Conservation (phyloP, 2,888 invertebrate species). For the Camponotus fellah region DNA sequence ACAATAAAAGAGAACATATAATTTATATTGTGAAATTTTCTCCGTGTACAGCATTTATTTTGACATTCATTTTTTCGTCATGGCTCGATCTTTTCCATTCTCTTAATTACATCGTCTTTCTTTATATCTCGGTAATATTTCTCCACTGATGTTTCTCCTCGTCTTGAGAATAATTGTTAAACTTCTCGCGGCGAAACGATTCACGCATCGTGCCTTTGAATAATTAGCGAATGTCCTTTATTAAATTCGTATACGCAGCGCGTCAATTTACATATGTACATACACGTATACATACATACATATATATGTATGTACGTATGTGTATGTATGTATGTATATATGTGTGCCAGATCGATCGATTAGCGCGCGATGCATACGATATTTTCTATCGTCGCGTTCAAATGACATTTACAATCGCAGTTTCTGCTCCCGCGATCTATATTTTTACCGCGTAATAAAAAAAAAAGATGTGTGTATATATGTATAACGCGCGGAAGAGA, state of each 20-base stretch:
- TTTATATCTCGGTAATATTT: background rate
- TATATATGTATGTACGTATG: background rate
- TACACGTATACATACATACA: background rate
- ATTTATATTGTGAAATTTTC: no score
- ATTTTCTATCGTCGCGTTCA: conserved; percentile 52
- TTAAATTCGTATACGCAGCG: conserved; percentile 39
- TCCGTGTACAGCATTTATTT: background rate
- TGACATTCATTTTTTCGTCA: background rate
- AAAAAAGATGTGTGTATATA: background rate
- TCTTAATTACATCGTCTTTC: background rate
- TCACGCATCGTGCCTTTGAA: conserved; percentile 70
- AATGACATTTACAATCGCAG: conserved; percentile 53
- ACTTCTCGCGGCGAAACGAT: conserved; percentile 57
- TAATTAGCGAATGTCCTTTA: conserved; percentile 65
- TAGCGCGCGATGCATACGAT: conserved; percentile 45
- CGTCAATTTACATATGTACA: conserved; percentile 9
- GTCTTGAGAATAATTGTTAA: conserved; percentile 44
- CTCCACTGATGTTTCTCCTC: conserved; percentile 44
- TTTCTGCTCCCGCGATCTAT: conserved; percentile 12
- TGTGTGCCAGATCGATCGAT: conserved; percentile 52
- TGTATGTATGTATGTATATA: conserved; percentile 22
- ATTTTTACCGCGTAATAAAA: conserved; percentile 13
- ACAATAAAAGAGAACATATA: no score
- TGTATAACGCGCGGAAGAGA: background rate
- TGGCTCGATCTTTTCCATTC: background rate